Percentiles rank a stretch among this genome's conserved stretches.
phyloP scores from a whole-genome alignment of 1,140 invertebrate genomes.

The Leptinotarsa undecemlineata region DNA sequence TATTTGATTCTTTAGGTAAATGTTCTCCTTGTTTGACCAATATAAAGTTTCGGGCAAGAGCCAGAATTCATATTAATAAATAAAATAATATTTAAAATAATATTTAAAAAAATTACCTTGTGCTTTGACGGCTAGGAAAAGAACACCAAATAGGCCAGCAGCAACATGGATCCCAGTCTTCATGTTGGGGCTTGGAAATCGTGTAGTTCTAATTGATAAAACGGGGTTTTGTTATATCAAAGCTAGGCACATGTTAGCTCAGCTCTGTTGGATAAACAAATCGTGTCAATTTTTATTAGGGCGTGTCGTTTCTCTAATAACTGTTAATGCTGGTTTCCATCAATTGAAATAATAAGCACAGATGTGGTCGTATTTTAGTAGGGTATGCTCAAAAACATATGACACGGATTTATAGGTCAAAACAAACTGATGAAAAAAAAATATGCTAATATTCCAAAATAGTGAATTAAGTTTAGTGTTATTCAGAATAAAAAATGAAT shows the following conservation, averaged over 20 bases:
- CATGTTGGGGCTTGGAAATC: not conserved
- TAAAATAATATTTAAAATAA: no score
- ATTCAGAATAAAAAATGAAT: no score
- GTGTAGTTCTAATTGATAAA: not conserved
- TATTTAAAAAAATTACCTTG: not conserved
- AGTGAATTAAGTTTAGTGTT: no score
- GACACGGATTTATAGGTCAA: no score
- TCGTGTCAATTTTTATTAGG: conserved; percentile 27
- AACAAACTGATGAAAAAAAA: no score
- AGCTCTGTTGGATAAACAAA: conserved; percentile 37
- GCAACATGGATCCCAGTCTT: conserved; percentile 2
- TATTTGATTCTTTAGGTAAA: no score
- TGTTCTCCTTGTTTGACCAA: no score
- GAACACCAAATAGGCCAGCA: not conserved
- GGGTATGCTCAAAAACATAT: no score
- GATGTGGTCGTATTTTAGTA: not conserved
- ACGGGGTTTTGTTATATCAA: conserved; percentile 28
- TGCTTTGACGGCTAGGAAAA: not conserved
- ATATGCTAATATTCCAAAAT: no score
- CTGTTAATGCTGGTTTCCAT: conserved; percentile 23
- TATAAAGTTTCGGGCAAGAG: no score
- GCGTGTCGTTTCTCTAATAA: not conserved
- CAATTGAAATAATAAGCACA: not conserved
- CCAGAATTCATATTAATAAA: no score
- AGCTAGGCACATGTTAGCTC: conserved; percentile 36